Percentiles rank a stretch among this genome's conserved stretches.
Conservation (phyloP, 2,888 invertebrate species). For the Dolichopus griseipennis region DNA sequence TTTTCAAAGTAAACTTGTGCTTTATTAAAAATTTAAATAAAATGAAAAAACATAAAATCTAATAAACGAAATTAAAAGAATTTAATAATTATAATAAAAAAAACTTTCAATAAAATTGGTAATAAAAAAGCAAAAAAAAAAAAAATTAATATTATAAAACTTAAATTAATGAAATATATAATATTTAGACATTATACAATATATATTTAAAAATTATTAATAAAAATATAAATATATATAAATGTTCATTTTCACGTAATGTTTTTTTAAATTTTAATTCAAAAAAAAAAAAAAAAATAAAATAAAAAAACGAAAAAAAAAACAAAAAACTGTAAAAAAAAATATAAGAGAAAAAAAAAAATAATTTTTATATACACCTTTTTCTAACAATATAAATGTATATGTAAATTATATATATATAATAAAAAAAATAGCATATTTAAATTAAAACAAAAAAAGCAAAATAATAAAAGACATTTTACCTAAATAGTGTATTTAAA, state of each 20-base stretch:
- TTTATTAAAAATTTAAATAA: background rate
- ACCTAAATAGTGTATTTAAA: background rate
- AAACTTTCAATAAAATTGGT: background rate
- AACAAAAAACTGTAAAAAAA: background rate
- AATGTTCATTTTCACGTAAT: constrained; percentile 1
- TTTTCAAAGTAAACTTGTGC: background rate
- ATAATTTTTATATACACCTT: constrained; percentile 6
- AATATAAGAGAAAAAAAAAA: background rate
- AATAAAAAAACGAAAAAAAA: too few relatives aligned
- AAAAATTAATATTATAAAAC: background rate
- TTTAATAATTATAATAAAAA: background rate
- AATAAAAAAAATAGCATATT: too few relatives aligned
- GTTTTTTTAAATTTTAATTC: background rate
- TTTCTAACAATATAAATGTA: background rate
- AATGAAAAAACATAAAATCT: background rate
- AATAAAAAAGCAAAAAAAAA: background rate
- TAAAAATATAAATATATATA: background rate
- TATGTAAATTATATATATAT: background rate
- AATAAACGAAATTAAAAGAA: background rate
- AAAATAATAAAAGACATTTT: background rate
- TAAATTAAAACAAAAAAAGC: background rate
- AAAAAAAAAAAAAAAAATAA: background rate
- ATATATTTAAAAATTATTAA: too few relatives aligned
- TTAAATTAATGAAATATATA: background rate
- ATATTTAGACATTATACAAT: too few relatives aligned